These are phyloP conservation scores for Actinernus sp. DNA, from an alignment of 92 coral and sea anemone species.

Conservation along the genomic window DNA sequence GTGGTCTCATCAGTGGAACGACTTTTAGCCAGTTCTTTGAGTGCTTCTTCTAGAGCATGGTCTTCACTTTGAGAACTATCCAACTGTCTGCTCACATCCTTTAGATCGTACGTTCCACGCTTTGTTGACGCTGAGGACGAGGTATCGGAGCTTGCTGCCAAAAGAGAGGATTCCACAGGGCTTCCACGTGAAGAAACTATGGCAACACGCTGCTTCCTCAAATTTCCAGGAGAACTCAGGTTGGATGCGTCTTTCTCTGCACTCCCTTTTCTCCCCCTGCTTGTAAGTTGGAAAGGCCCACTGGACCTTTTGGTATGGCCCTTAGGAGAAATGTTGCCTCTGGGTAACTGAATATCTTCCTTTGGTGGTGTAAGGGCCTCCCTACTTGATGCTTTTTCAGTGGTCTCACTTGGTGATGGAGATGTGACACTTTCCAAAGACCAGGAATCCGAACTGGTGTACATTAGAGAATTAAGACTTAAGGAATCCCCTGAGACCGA, in stretches of 20 bases:
- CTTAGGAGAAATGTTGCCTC: too few relatives aligned
- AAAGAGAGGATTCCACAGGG: constrained; percentile 6
- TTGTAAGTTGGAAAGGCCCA: constrained; percentile 28
- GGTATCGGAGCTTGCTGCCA: background rate
- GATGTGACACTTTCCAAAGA: too few relatives aligned
- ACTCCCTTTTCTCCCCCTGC: constrained; percentile 9
- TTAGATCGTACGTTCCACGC: constrained; percentile 75
- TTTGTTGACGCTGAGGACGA: constrained; percentile 12
- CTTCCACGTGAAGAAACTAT: background rate
- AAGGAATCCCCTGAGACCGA: background rate
- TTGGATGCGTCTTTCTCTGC: too few relatives aligned
- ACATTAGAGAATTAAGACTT: too few relatives aligned
- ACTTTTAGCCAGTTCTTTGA: constrained; percentile 44
- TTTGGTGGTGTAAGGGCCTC: too few relatives aligned
- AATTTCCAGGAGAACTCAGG: constrained; percentile 17
- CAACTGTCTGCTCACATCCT: constrained; percentile 45
- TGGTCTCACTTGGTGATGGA: too few relatives aligned
- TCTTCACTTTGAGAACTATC: constrained; percentile 52
- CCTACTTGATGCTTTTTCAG: too few relatives aligned
- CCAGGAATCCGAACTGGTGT: too few relatives aligned
- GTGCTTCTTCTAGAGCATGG: constrained; percentile 54
- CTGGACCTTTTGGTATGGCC: constrained; percentile 13
- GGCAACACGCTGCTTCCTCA: background rate
- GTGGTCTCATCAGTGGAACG: background rate
- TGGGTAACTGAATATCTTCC: too few relatives aligned